Evolutionary conservation across 2,113 vertebrate species (phyloP).

Genomic region (Motacilla tschutschensis): DNA sequence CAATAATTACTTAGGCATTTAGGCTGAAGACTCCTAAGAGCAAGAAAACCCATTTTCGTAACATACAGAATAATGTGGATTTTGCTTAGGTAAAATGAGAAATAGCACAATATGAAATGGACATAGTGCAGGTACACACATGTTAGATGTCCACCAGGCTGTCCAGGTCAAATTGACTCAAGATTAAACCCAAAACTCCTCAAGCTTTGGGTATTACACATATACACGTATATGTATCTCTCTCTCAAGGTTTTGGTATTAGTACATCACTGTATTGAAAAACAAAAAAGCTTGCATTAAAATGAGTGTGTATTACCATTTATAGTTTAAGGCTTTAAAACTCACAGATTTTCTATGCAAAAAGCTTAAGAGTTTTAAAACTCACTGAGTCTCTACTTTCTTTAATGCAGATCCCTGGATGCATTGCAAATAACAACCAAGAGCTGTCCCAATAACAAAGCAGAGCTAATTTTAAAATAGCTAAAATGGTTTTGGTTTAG

Average conservation of each 20-base stretch:
- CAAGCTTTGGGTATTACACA: neutral
- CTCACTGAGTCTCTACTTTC: neutral
- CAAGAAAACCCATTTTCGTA: neutral
- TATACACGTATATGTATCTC: neutral
- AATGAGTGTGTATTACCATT: neutral
- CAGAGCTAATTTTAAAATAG: neutral
- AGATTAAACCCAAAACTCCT: neutral
- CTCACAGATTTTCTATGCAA: neutral
- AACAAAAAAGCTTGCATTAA: neutral
- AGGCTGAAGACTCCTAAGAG: neutral
- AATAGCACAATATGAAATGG: neutral
- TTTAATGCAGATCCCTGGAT: neutral
- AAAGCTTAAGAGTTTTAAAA: neutral
- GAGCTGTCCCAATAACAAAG: neutral
- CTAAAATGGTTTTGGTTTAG: neutral
- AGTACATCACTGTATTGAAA: neutral
- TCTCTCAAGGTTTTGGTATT: neutral
- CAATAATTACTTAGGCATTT: neutral
- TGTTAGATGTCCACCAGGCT: neutral
- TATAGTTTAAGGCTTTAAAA: neutral
- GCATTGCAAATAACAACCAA: neutral
- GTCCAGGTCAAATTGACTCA: neutral
- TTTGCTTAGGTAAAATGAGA: neutral
- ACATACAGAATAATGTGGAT: neutral
- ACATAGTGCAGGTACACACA: neutral